Percentiles rank a stretch among this genome's conserved stretches.
phyloP scores from a whole-genome alignment of 2,888 invertebrate genomes.

The Byasa hedistus region DNA sequence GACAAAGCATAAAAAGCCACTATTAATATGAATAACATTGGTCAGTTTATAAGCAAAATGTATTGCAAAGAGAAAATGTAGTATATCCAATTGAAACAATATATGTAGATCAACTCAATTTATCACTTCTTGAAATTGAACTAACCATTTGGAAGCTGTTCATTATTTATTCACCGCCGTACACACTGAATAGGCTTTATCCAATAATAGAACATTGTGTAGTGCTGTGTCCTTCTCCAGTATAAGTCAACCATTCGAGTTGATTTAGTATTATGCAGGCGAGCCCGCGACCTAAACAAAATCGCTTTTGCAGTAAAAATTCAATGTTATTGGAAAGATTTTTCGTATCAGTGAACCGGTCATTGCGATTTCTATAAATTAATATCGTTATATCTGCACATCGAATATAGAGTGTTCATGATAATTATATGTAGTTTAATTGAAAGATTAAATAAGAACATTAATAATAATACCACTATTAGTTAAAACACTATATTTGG shows the following conservation, averaged over 20 bases:
- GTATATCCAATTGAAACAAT: background rate
- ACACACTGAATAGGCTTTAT: background rate
- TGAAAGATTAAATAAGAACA: background rate
- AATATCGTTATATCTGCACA: background rate
- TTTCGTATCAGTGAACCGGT: background rate
- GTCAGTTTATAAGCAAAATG: no score
- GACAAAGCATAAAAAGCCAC: background rate
- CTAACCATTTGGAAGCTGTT: background rate
- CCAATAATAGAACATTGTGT: conserved; percentile 1
- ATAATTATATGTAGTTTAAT: background rate
- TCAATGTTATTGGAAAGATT: conserved; percentile 1
- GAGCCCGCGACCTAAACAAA: background rate
- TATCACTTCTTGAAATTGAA: background rate
- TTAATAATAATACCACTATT: background rate
- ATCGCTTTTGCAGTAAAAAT: background rate
- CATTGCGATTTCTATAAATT: background rate
- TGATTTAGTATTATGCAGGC: conserved; percentile 4
- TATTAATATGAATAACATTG: no score
- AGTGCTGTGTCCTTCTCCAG: background rate
- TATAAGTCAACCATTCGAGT: background rate
- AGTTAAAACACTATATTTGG: background rate
- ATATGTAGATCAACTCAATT: background rate
- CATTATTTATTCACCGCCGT: background rate
- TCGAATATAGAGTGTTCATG: no score
- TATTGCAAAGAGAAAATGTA: no score